Conservation (phyloP, 1,140 invertebrate species). For the Drosophila takahashii region DNA sequence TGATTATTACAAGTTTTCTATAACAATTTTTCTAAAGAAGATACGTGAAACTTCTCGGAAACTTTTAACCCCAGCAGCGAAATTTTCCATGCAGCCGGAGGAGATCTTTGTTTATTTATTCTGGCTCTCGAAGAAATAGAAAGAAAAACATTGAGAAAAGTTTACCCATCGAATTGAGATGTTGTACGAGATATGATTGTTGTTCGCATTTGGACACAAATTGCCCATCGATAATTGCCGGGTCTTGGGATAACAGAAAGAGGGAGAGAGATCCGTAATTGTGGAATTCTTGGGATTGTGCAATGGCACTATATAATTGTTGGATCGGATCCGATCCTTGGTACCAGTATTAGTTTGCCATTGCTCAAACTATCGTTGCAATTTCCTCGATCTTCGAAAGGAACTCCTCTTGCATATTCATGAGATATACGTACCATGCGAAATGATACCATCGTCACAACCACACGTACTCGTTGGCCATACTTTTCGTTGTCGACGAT, state of each 20-base stretch:
- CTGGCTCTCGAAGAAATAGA: background rate
- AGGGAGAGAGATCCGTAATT: background rate
- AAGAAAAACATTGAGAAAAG: background rate
- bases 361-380: constrained; percentile 61
- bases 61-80: background rate
- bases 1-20: too few species aligned
- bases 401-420: constrained; percentile 64
- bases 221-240: constrained; percentile 14
- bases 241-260: background rate
- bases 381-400: constrained; percentile 30
- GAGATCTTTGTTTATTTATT: constrained; percentile 7
- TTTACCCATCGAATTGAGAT: constrained; percentile 3
- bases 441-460: constrained; percentile 18
- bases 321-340: constrained; percentile 9
- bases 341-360: constrained; percentile 44
- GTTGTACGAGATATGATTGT: background rate
- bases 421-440: constrained; percentile 39
- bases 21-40: too few species aligned
- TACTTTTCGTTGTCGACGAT: constrained; percentile 18
- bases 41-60: constrained; percentile 1
- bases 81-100: background rate
- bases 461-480: background rate
- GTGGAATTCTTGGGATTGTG: constrained; percentile 15
- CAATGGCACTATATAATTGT: constrained; percentile 11
- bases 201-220: constrained; percentile 8